A percentile compares a stretch with the other conserved stretches of the same genome.
These are phyloP conservation scores for Raja brachyura DNA, from an alignment of 2,113 vertebrate genomes.

Conservation along the genomic window DNA sequence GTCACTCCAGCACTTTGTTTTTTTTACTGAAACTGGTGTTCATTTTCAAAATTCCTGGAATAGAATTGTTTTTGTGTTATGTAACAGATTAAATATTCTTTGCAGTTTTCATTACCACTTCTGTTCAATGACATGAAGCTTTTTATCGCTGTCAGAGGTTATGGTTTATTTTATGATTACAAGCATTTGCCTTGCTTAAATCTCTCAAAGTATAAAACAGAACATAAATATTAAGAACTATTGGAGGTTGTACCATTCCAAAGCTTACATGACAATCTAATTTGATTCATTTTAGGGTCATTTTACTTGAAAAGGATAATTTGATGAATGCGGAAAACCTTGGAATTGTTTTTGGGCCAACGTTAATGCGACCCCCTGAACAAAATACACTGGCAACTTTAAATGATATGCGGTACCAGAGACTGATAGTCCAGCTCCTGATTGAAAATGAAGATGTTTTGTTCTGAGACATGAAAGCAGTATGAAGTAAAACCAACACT, in stretches of 20 bases:
- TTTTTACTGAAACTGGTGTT: not conserved
- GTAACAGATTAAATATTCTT: conserved; percentile 4
- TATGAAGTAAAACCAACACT: conserved; percentile 43
- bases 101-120: not conserved
- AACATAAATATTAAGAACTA: not conserved
- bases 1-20: too few species aligned
- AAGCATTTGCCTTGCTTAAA: not conserved
- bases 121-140: not conserved
- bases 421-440: conserved; percentile 87
- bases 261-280: not conserved
- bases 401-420: conserved; percentile 96
- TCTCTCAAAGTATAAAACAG: not conserved
- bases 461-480: conserved; percentile 62
- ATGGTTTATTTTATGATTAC: not conserved
- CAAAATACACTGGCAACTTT: conserved; percentile 84
- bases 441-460: conserved; percentile 95
- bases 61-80: not conserved
- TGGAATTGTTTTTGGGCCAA: conserved; percentile 93
- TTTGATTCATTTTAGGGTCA: conserved; percentile 65
- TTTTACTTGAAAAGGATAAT: conserved; percentile 89
- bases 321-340: conserved; percentile 94
- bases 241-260: not conserved
- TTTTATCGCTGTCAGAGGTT: not conserved
- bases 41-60: not conserved
- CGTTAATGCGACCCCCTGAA: conserved; percentile 90